Base-by-base conservation (phyloP, 2,888 invertebrate genomes). In the Patella pellucida region DNA sequence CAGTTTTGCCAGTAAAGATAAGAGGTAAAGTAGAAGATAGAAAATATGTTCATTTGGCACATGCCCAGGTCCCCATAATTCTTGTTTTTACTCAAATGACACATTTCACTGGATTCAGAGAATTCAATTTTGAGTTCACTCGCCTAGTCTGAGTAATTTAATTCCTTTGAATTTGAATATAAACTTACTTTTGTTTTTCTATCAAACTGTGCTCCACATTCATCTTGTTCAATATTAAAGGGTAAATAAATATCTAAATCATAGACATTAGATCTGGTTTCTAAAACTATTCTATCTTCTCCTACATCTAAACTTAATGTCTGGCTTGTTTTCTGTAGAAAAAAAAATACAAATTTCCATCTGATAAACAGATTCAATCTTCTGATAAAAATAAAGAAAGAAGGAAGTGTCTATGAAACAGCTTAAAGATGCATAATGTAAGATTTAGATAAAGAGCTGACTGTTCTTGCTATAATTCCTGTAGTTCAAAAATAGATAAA, bases 221-320 rank as follows among this genome's bases (percentile, higher is more conserved):
- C 89, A 19, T 88, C 86, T 72, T 89, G 90, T 70, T 87, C 73
- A 11, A 91, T 79, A 73, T 87, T 75, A 79, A 83, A 90, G 3
- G 91, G 91, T 68, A 91, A 84, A 79, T 85, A 91, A 69, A 91
- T 88, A 81, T 91, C 91, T 54, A 91, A 82, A 76, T 86, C 83
- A 79, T 91, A 91, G 5, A 86, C 83, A 72, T 87, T 85, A 7
- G 90, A 89, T 74, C 90, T 76, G 11, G 91, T 90, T 72, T 88
- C 81, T 70, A 91, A 79, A 15, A 91, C 68, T 50, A 91, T 86
- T 69, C 91, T 81, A 78, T 91, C 91, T 75, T 90, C 91, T 15
- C 91, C 91, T 11, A 91, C 79, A 73, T 91, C 90, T 41, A 91
- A 80, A 31, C 83, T 85, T 54, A 91, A 52, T n/a, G 87, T 85